phyloP scores from a whole-genome alignment of 2,888 invertebrate genomes.

The Cephus rjabovi region DNA sequence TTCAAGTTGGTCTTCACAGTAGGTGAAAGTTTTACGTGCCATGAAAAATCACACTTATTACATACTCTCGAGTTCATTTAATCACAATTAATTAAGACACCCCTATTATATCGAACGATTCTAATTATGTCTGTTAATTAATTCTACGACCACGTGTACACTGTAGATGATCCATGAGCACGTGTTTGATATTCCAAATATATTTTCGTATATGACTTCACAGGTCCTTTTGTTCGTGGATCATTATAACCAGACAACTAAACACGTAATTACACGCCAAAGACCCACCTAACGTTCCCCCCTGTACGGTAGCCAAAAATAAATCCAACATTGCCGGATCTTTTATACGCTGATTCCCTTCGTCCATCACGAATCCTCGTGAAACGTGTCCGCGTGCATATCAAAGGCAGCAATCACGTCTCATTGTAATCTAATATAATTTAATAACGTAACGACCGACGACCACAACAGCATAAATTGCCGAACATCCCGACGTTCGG shows the following conservation, averaged over 20 bases:
- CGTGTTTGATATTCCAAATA: too few relatives aligned
- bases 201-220: too few relatives aligned
- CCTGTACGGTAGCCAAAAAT: neutral
- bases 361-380: neutral
- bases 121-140: neutral
- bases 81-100: neutral
- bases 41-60: neutral
- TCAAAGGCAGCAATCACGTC: conserved; percentile 41
- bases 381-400: conserved; percentile 6
- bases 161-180: too few relatives aligned
- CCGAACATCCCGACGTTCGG: conserved; percentile 22
- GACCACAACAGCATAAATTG: conserved; percentile 44
- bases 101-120: neutral
- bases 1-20: neutral
- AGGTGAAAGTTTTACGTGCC: too few relatives aligned
- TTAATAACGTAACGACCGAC: conserved; percentile 49
- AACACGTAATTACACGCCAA: neutral
- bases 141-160: neutral
- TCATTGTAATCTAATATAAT: conserved; percentile 52
- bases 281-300: neutral
- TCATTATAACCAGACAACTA: neutral
- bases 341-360: neutral
- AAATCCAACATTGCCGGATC: neutral
- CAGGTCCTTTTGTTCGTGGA: neutral
- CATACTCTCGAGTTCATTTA: neutral